Conservation (phyloP, 2,797 vertebrate genomes). For the Sciurus carolinensis region DNA sequence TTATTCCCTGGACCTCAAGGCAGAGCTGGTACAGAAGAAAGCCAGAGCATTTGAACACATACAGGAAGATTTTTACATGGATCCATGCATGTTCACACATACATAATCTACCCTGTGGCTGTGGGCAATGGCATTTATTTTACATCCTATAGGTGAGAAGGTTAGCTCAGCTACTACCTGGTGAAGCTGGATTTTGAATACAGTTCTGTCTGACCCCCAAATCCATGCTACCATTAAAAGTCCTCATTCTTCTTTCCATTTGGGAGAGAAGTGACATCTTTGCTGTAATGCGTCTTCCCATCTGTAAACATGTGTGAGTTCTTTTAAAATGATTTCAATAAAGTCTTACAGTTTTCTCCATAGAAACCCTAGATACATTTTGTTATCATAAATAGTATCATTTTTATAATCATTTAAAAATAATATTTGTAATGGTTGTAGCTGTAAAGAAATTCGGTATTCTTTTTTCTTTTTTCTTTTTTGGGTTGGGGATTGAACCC, state of each 20-base stretch:
- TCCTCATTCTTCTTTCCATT: background rate
- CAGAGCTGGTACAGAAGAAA: background rate
- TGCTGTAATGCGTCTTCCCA: background rate
- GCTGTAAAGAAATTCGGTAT: background rate
- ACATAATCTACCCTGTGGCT: no score
- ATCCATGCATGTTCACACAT: no score
- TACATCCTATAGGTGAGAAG: background rate
- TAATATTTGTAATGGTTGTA: background rate
- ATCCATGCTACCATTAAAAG: background rate
- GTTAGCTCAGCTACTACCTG: background rate
- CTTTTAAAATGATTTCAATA: constrained; percentile 12
- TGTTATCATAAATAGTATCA: background rate
- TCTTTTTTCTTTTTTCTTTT: background rate
- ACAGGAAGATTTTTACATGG: background rate
- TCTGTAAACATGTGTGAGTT: background rate
- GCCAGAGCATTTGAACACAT: background rate
- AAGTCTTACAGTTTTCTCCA: background rate
- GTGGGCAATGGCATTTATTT: background rate
- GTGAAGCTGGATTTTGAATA: background rate
- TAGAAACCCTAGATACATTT: background rate
- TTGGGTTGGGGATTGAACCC: background rate
- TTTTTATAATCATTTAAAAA: background rate
- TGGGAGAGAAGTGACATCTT: background rate
- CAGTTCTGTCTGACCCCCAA: background rate
- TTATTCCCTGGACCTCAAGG: background rate